Evolutionary conservation across 2,113 vertebrate genomes (phyloP).

Genomic region (Ramphastos sulfuratus): DNA sequence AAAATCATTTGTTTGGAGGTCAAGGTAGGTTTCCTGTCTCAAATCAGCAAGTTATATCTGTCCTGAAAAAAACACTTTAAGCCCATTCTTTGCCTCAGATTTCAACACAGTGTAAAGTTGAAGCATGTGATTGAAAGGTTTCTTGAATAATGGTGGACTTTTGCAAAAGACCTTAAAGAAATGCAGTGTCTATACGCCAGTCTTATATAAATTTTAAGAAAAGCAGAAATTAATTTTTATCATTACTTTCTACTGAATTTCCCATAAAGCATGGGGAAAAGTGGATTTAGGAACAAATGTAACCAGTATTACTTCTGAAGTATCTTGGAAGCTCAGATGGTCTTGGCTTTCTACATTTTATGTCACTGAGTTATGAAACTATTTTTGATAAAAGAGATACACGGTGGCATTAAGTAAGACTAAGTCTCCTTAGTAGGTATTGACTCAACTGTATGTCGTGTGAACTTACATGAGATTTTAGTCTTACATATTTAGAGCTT

Average conservation of each 20-base stretch:
- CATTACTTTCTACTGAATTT: background rate
- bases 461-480: background rate
- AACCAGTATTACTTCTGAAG: background rate
- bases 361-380: background rate
- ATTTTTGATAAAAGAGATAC: background rate
- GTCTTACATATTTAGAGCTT: background rate
- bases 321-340: background rate
- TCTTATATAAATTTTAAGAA: background rate
- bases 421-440: background rate
- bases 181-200: background rate
- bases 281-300: background rate
- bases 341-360: background rate
- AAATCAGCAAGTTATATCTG: conserved; percentile 33
- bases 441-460: background rate
- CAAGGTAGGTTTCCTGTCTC: conserved; percentile 42
- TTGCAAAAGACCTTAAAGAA: background rate
- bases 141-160: background rate
- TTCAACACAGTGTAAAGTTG: background rate
- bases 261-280: background rate
- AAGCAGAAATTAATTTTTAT: background rate
- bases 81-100: background rate
- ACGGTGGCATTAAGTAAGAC: background rate
- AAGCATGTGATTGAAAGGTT: background rate
- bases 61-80: conserved; percentile 6
- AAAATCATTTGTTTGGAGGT: conserved; percentile 38